These are phyloP conservation scores for Leguminivora glycinivorella DNA, from an alignment of 1,140 invertebrate species.

Conservation along the genomic window DNA sequence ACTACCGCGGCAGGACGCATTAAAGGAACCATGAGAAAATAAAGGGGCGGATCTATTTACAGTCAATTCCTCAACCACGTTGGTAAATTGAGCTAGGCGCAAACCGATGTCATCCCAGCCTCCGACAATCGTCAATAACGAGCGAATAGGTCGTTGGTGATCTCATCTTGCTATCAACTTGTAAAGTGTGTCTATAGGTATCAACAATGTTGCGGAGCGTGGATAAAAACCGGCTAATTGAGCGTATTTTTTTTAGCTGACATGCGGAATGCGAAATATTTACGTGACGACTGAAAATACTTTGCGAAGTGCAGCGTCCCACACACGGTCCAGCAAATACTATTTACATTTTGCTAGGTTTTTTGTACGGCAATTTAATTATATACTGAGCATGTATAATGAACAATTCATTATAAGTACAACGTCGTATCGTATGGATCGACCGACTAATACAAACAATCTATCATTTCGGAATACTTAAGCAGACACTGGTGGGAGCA, in stretches of 20 bases:
- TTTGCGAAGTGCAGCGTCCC: not conserved
- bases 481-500: not conserved
- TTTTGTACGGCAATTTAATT: not conserved
- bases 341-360: not conserved
- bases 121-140: conserved; percentile 17
- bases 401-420: not conserved
- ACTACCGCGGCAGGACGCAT: not conserved
- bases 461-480: conserved; percentile 5
- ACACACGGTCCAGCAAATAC: not conserved
- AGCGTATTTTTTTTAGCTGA: not conserved
- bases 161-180: conserved; percentile 15
- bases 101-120: not conserved
- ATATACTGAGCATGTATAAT: no score
- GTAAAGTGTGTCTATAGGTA: conserved; percentile 12
- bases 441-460: not conserved
- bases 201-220: conserved; percentile 17
- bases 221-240: conserved; percentile 27
- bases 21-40: not conserved
- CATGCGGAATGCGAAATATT: not conserved
- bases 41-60: conserved; percentile 5
- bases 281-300: conserved; percentile 6
- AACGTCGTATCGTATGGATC: not conserved
- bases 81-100: conserved; percentile 18
- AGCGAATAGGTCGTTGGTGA: conserved; percentile 13
- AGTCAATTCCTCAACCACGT: not conserved